Conservation (phyloP, 2,113 vertebrate genomes). For the Psephotus haematonotus region DNA sequence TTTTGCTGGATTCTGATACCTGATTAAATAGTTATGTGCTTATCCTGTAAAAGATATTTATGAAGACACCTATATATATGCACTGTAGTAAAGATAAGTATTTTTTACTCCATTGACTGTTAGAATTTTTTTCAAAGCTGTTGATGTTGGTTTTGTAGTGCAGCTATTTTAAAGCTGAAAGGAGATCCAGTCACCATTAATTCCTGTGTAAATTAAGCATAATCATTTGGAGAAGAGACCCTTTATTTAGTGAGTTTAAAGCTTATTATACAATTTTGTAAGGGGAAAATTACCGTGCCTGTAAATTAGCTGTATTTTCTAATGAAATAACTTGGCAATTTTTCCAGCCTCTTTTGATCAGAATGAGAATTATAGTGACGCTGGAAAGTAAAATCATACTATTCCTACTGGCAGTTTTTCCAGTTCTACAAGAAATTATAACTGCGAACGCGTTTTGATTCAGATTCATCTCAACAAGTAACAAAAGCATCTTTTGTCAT, state of each 20-base stretch:
- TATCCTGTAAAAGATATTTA: not conserved
- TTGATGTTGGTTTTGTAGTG: not conserved
- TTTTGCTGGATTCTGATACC: not conserved
- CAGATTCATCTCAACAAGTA: conserved; percentile 13
- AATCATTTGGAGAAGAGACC: conserved; percentile 45
- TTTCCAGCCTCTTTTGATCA: conserved; percentile 35
- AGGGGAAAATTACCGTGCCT: conserved; percentile 35
- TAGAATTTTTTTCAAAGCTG: not conserved
- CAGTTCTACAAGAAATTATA: conserved; percentile 26
- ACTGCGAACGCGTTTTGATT: conserved; percentile 2
- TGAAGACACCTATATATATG: not conserved
- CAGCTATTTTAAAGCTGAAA: conserved; percentile 30
- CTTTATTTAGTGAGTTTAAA: conserved; percentile 63
- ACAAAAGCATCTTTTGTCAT: conserved; percentile 31
- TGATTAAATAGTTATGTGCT: not conserved
- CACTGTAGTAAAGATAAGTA: not conserved
- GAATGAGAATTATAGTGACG: not conserved
- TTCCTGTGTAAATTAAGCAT: conserved; percentile 52
- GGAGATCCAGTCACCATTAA: conserved; percentile 41
- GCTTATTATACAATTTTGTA: conserved; percentile 64
- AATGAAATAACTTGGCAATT: conserved; percentile 56
- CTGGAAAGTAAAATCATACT: not conserved
- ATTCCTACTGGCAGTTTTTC: conserved; percentile 20
- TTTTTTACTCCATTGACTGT: not conserved
- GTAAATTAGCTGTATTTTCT: conserved; percentile 59